phyloP scores from a whole-genome alignment of 2,888 invertebrate species.

The Candidula unifasciata region DNA sequence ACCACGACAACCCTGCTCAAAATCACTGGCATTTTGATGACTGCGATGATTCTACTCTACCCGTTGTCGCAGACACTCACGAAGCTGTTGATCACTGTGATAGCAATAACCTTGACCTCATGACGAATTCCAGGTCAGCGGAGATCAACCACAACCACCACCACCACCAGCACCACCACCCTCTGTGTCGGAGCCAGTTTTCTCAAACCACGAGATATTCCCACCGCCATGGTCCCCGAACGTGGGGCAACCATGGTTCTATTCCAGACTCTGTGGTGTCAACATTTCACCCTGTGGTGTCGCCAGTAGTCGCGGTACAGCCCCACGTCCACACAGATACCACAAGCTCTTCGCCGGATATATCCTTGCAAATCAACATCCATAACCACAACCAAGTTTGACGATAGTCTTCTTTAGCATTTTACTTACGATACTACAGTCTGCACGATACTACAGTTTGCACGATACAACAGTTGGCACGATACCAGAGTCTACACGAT shows the following conservation, averaged over 20 bases:
- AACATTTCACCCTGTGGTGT: conserved; percentile 20
- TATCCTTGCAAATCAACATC: conserved; percentile 35
- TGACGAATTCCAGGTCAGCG: conserved; percentile 9
- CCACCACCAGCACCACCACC: not conserved
- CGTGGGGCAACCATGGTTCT: not conserved
- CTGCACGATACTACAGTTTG: too few species aligned
- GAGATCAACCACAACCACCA: conserved; percentile 17
- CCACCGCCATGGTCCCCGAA: not conserved
- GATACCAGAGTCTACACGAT: too few species aligned
- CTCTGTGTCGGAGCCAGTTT: not conserved
- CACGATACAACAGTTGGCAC: too few species aligned
- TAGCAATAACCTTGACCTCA: not conserved
- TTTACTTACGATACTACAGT: too few species aligned
- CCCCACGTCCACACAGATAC: conserved; percentile 29
- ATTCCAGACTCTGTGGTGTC: conserved; percentile 19
- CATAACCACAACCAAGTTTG: conserved; percentile 35
- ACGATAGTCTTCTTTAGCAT: not conserved
- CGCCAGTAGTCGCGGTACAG: conserved; percentile 34
- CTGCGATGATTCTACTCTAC: not conserved
- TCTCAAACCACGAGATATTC: not conserved
- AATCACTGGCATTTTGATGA: conserved; percentile 35
- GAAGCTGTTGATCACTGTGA: not conserved
- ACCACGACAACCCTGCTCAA: not conserved
- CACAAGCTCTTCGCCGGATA: not conserved
- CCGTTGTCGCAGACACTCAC: not conserved